These are phyloP conservation scores for Rhabdophis nuchalis DNA, from an alignment of 2,797 vertebrate genomes.

Conservation along the genomic window DNA sequence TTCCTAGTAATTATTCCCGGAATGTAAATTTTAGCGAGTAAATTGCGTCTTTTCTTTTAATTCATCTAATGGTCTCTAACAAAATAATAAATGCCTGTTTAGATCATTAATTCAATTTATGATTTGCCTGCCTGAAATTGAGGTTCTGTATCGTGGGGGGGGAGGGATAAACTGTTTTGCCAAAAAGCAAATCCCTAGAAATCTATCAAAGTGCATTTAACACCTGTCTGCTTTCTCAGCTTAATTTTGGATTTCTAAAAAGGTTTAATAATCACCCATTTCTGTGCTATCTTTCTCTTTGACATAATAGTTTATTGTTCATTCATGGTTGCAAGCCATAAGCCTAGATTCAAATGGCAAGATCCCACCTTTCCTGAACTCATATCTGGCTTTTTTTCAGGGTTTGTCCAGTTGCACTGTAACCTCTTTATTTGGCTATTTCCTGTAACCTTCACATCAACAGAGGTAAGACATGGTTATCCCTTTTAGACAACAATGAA, in stretches of 20 bases:
- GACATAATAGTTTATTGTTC: not conserved
- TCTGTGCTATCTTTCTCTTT: not conserved
- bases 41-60: not conserved
- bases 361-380: not conserved
- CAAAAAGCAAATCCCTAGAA: not conserved
- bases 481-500: not conserved
- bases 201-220: constrained; percentile 27
- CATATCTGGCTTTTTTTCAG: not conserved
- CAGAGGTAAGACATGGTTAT: not conserved
- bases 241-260: constrained; percentile 44
- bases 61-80: not conserved
- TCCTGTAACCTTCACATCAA: not conserved
- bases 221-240: constrained; percentile 14
- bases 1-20: not conserved
- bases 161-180: constrained; percentile 8
- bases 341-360: constrained; percentile 24
- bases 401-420: not conserved
- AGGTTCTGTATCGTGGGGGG: not conserved
- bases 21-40: not conserved
- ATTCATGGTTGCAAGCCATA: constrained; percentile 2
- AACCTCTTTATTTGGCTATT: not conserved
- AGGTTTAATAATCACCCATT: not conserved
- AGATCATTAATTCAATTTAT: constrained; percentile 40
- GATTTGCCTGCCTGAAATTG: constrained; percentile 33
- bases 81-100: constrained; percentile 42